Conservation (phyloP, 2,797 vertebrate species). For the Semotilus atromaculatus region DNA sequence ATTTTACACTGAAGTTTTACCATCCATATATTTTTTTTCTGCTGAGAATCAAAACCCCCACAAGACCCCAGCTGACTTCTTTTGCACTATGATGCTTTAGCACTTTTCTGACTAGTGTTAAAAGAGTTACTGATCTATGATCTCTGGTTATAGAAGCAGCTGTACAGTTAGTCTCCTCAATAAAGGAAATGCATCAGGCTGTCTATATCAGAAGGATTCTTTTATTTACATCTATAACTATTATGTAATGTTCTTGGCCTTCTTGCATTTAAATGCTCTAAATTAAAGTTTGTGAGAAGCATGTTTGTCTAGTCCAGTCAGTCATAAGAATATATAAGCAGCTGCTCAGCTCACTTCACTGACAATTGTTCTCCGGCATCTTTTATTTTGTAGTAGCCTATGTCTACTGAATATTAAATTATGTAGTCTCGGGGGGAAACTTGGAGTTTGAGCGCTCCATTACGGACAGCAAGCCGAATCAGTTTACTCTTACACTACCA, state of each 20-base stretch:
- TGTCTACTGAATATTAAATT: not conserved
- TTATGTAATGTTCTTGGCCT: not conserved
- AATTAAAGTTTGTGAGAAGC: not conserved
- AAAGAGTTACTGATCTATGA: constrained; percentile 8
- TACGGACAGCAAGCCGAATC: not conserved
- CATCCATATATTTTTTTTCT: not conserved
- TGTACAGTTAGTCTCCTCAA: constrained; percentile 6
- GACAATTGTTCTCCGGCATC: too few relatives aligned
- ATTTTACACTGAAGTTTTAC: constrained; percentile 18
- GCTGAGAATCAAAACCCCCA: constrained; percentile 15
- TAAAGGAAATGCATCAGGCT: constrained; percentile 12
- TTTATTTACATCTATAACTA: constrained; percentile 10
- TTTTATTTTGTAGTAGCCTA: not conserved
- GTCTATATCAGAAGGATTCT: not conserved
- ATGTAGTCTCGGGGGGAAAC: not conserved
- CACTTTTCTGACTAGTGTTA: constrained; percentile 8
- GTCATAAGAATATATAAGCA: too few relatives aligned
- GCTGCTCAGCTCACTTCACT: too few relatives aligned
- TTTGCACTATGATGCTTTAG: not conserved
- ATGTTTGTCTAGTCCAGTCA: too few relatives aligned
- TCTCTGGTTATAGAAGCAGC: not conserved
- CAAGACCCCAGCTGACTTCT: not conserved
- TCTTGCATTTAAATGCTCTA: not conserved
- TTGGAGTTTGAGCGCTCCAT: not conserved
- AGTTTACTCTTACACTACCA: not conserved